These are phyloP conservation scores for Cephus pulcher DNA, from an alignment of 2,888 invertebrate genomes.

Conservation along the genomic window DNA sequence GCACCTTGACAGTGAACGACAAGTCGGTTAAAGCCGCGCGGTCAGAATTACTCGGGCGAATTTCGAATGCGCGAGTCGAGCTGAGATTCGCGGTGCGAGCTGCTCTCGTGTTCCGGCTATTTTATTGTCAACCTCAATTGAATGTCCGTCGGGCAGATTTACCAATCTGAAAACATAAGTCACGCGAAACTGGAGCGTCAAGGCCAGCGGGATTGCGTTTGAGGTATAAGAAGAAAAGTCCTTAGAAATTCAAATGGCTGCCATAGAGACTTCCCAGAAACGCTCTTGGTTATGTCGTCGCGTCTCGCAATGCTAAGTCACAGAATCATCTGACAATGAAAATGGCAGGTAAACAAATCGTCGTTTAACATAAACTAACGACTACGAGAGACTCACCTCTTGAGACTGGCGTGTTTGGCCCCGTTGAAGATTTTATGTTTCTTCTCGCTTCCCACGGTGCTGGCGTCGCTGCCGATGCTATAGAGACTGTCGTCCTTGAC, in stretches of 20 bases:
- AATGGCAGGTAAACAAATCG: neutral
- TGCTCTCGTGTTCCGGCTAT: neutral
- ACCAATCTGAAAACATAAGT: neutral
- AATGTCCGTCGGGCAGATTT: neutral
- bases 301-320: neutral
- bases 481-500: slow-evolving; percentile 79
- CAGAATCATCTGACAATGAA: neutral
- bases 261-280: neutral
- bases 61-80: neutral
- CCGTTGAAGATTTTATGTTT: slow-evolving; percentile 78
- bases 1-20: slow-evolving; percentile 9
- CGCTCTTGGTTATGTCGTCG: neutral
- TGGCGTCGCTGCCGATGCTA: slow-evolving; percentile 77
- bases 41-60: neutral
- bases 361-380: neutral
- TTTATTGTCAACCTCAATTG: neutral
- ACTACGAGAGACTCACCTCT: slow-evolving; percentile 70
- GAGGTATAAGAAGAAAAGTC: neutral
- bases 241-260: neutral
- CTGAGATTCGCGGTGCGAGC: neutral
- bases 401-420: slow-evolving; percentile 78
- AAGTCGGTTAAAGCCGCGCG: neutral
- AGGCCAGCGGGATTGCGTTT: neutral
- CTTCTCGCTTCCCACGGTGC: slow-evolving; percentile 73
- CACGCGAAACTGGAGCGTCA: neutral